phyloP scores from a whole-genome alignment of 35 echinoderm and acorn worm genomes.

The Ptychodera flava region DNA sequence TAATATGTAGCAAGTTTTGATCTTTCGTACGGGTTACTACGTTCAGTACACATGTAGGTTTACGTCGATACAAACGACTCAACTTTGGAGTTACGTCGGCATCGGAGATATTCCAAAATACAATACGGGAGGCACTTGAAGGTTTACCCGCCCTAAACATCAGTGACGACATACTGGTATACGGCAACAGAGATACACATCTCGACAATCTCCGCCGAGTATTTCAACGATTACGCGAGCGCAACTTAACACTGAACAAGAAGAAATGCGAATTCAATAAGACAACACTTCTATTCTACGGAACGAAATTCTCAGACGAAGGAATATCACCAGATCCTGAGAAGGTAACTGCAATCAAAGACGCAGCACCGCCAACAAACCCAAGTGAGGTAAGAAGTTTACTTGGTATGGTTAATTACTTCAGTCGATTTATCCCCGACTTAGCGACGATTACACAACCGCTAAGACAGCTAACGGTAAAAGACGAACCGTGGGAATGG shows the following conservation, averaged over 20 bases:
- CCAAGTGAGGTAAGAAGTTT: slow-evolving; percentile 24
- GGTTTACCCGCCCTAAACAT: slow-evolving; percentile 47
- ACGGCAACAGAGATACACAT: not conserved
- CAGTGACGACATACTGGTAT: slow-evolving; percentile 64
- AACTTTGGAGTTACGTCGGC: slow-evolving; percentile 38
- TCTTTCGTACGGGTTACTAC: slow-evolving; percentile 42
- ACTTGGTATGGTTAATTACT: slow-evolving; percentile 39
- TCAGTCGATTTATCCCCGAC: not conserved
- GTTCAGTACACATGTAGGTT: slow-evolving; percentile 33
- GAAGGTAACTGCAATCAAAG: slow-evolving; percentile 42
- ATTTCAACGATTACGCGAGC: slow-evolving; percentile 12
- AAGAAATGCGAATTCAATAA: slow-evolving; percentile 37
- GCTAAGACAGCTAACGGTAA: slow-evolving; percentile 9
- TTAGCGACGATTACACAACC: slow-evolving; percentile 13
- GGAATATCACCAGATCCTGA: slow-evolving; percentile 42
- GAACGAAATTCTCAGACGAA: not conserved
- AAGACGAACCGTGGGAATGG: slow-evolving; percentile 34
- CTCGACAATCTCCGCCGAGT: not conserved
- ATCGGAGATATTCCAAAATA: slow-evolving; percentile 44
- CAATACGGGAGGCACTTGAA: slow-evolving; percentile 31
- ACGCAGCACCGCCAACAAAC: slow-evolving; percentile 14
- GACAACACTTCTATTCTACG: not conserved
- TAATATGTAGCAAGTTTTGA: too few species aligned
- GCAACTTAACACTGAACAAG: slow-evolving; percentile 35
- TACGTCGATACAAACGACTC: slow-evolving; percentile 32